Evolutionary conservation across 2,888 invertebrate species (phyloP).

Genomic region (Andrena chrysosceles): DNA sequence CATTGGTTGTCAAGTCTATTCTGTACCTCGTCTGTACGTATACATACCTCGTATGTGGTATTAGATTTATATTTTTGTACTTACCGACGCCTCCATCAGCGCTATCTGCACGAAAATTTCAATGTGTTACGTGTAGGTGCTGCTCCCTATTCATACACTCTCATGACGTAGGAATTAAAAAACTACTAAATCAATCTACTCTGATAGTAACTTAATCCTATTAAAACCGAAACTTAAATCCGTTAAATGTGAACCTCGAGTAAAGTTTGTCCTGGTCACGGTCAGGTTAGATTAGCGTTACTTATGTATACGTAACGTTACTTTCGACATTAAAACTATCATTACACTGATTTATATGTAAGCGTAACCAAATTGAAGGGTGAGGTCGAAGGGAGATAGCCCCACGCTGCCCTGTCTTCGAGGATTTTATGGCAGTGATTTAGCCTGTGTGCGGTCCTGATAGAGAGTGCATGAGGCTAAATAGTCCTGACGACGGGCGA

Average conservation of each 20-base stretch:
- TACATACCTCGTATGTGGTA: too few species aligned
- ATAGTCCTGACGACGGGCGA: too few species aligned
- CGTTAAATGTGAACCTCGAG: neutral
- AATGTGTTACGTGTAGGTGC: constrained; percentile 9
- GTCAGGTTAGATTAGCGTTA: constrained; percentile 7
- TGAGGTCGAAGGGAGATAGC: too few species aligned
- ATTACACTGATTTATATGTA: neutral
- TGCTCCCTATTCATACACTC: neutral
- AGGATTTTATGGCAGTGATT: too few species aligned
- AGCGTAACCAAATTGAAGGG: too few species aligned
- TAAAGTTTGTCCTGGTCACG: constrained; percentile 1
- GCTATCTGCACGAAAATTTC: neutral
- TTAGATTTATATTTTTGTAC: too few species aligned
- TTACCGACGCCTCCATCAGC: neutral
- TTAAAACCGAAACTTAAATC: neutral
- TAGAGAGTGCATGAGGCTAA: too few species aligned
- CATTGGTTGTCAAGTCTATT: too few species aligned
- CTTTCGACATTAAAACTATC: neutral
- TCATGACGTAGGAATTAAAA: neutral
- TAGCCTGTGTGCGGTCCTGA: too few species aligned
- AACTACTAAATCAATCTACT: constrained; percentile 16
- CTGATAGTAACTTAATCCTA: constrained; percentile 7
- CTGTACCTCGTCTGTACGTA: too few species aligned
- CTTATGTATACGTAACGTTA: neutral
- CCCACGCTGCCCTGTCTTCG: too few species aligned